Evolutionary conservation across 1,140 invertebrate species (phyloP), one percentile per base, ranked within the genome.

Genomic region (Oncopeltus fasciatus): DNA sequence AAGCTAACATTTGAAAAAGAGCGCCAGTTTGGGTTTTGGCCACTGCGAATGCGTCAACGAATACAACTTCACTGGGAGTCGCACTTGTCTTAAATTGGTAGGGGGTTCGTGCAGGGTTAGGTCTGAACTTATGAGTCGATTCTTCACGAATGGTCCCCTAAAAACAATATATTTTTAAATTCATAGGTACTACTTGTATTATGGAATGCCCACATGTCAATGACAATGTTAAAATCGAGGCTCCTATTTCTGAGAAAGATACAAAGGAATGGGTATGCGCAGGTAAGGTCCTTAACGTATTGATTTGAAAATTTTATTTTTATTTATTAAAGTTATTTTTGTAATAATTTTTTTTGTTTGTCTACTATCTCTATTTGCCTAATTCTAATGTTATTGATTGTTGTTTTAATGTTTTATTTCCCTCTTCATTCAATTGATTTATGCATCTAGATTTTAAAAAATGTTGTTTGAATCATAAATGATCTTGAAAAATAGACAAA

Each of bases 151-250:
- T n/a, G n/a, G n/a, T n/a, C n/a, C n/a, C n/a, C n/a, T n/a, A n/a
- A n/a, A n/a, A n/a, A n/a, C n/a, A n/a, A n/a, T n/a, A n/a, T n/a
- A n/a, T n/a, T n/a, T n/a, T n/a, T n/a, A n/a, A n/a, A n/a, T n/a
- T n/a, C n/a, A n/a, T n/a, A n/a, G 38, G 29, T 38, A 12, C 20
- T 29, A 16, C 24, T 53, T 53, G 16, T 53, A 21, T 20, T 16
- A 69, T 68, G 66, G 68, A 69, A 62, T 69, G 68, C 60, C 68
- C 68, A 21, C 68, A 69, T 65, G 57, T 69, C 18, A 49, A 44
- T 29, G 66, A 69, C 56, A 63, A 65, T 57, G 64, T 68, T 24
- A 68, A 67, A 67, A 61, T 67, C 28, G 60, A 65, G 21, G 47
- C 26, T 57, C 47, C 51, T 46, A 53, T 59, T 28, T 38, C 38